Conservation (phyloP, 2,113 vertebrate genomes). For the Hydropotes inermis region DNA sequence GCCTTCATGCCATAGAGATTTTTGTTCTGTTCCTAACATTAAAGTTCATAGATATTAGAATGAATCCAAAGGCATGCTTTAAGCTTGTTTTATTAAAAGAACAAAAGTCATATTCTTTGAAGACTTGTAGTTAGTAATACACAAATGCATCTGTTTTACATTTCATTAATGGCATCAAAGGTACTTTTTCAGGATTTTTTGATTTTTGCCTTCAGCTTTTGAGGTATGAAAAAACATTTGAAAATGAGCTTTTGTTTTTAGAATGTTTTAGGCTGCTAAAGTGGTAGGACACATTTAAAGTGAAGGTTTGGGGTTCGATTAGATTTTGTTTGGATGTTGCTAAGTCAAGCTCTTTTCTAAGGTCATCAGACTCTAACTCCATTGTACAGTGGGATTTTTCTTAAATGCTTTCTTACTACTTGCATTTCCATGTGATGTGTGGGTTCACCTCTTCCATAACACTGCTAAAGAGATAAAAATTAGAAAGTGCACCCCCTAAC, state of each 20-base stretch:
- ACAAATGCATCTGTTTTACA: slow-evolving; percentile 15
- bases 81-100: slow-evolving; percentile 2
- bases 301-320: slow-evolving; percentile 53
- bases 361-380: slow-evolving; percentile 41
- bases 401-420: background rate
- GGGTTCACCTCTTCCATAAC: background rate
- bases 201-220: slow-evolving; percentile 59
- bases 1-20: background rate
- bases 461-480: slow-evolving; percentile 7
- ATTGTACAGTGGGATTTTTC: background rate
- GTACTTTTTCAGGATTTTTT: slow-evolving; percentile 62
- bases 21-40: background rate
- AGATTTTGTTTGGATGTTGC: slow-evolving; percentile 26
- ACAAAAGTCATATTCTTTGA: background rate
- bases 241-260: slow-evolving; percentile 48
- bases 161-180: slow-evolving; percentile 48
- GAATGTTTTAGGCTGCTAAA: slow-evolving; percentile 16
- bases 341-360: background rate
- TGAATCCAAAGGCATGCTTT: background rate
- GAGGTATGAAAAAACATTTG: slow-evolving; percentile 58
- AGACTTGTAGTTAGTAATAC: background rate
- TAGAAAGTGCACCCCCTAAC: background rate
- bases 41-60: background rate
- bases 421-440: background rate
- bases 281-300: slow-evolving; percentile 29